A percentile compares a stretch with the other conserved stretches of the same genome.
These are phyloP conservation scores for Epinotia ramella DNA, from an alignment of 2,888 invertebrate genomes.

Conservation along the genomic window DNA sequence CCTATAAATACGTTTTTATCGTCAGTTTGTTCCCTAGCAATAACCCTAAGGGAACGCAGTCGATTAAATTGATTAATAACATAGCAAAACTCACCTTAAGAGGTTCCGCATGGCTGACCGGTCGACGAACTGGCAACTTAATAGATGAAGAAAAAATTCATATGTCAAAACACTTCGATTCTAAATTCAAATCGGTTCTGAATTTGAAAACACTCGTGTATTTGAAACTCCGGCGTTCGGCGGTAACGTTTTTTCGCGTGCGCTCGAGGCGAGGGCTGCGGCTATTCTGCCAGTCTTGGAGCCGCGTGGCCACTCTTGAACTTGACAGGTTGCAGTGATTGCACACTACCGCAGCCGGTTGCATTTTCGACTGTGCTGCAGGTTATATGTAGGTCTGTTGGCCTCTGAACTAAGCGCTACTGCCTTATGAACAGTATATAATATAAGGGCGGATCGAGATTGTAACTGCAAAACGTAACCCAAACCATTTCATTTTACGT, in stretches of 20 bases:
- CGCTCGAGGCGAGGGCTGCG: slow-evolving; percentile 68
- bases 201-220: slow-evolving; percentile 50
- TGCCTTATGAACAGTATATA: slow-evolving; percentile 8
- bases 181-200: slow-evolving; percentile 34
- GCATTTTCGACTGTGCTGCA: slow-evolving; percentile 61
- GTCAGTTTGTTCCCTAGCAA: slow-evolving; percentile 59
- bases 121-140: slow-evolving; percentile 52
- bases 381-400: slow-evolving; percentile 29
- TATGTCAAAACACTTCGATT: slow-evolving; percentile 52
- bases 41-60: slow-evolving; percentile 58
- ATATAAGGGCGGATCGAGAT: slow-evolving; percentile 14
- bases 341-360: slow-evolving; percentile 71
- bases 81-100: slow-evolving; percentile 68
- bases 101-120: slow-evolving; percentile 73
- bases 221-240: slow-evolving; percentile 60
- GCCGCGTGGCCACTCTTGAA: slow-evolving; percentile 74
- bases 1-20: slow-evolving; percentile 46
- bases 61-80: slow-evolving; percentile 46
- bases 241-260: slow-evolving; percentile 62
- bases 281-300: slow-evolving; percentile 65
- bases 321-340: slow-evolving; percentile 74
- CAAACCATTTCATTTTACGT: neutral
- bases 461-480: slow-evolving; percentile 6
- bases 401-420: slow-evolving; percentile 22
- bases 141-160: slow-evolving; percentile 55